These are phyloP conservation scores for Steinernema khuongi DNA, from an alignment of 1,140 invertebrate genomes.

Conservation along the genomic window DNA sequence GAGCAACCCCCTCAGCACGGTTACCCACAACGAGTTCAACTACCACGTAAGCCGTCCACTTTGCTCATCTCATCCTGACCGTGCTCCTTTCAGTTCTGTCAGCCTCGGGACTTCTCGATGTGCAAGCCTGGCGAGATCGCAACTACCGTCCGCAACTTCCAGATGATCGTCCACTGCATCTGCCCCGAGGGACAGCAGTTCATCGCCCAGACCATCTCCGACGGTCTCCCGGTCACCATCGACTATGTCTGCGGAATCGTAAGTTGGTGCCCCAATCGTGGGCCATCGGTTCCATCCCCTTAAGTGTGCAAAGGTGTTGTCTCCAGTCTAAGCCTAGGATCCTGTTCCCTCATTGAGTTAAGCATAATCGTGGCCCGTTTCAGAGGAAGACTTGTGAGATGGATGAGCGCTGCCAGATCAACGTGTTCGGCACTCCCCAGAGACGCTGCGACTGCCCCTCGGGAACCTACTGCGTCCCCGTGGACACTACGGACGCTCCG, in stretches of 20 bases:
- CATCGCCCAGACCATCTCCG: neutral
- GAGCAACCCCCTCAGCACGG: neutral
- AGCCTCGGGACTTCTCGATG: constrained; percentile 1
- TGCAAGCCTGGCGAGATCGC: constrained; percentile 20
- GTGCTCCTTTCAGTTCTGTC: constrained; percentile 31
- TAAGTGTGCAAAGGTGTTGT: too few relatives aligned
- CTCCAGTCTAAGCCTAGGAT: too few relatives aligned
- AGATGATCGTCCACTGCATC: constrained; percentile 30
- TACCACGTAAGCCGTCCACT: constrained; percentile 21
- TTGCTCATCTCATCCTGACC: neutral
- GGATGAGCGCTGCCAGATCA: neutral
- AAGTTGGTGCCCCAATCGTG: constrained; percentile 18
- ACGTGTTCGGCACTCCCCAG: neutral
- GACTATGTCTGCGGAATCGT: constrained; percentile 26
- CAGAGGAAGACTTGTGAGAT: neutral
- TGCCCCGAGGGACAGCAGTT: constrained; percentile 22
- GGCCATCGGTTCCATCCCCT: too few relatives aligned
- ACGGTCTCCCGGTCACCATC: neutral
- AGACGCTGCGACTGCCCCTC: neutral
- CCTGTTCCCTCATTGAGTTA: too few relatives aligned
- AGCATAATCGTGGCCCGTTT: too few relatives aligned
- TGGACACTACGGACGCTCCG: neutral
- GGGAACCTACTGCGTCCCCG: neutral
- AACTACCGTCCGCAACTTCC: constrained; percentile 18
- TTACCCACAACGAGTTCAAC: constrained; percentile 16